phyloP scores from a whole-genome alignment of 2,113 vertebrate species.

The Seriola aureovittata region DNA sequence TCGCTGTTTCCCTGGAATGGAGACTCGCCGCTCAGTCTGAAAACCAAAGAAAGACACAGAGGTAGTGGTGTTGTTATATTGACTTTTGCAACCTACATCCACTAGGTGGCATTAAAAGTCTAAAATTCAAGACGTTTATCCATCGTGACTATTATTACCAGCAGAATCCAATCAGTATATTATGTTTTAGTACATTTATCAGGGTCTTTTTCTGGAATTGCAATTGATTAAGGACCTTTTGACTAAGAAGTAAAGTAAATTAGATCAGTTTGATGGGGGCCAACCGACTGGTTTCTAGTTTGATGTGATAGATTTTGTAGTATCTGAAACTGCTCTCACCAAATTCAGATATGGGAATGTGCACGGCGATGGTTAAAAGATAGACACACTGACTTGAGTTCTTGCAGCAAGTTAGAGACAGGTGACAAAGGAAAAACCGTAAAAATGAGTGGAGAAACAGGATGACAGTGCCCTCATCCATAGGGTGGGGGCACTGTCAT shows the following conservation, averaged over 20 bases:
- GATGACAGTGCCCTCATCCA: no score
- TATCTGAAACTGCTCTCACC: no score
- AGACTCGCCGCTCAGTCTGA: conserved; percentile 90
- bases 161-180: background rate
- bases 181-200: background rate
- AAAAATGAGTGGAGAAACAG: no score
- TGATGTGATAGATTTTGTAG: background rate
- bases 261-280: background rate
- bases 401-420: no score
- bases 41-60: background rate
- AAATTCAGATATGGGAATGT: no score
- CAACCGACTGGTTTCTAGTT: background rate
- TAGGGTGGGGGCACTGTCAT: no score
- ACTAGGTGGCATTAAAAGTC: conserved; percentile 51
- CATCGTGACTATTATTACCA: background rate
- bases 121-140: background rate
- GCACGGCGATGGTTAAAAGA: no score
- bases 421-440: no score
- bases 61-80: background rate
- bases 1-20: conserved; percentile 90
- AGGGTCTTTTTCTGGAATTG: background rate
- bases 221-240: background rate
- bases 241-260: background rate
- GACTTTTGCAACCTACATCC: conserved; percentile 7
- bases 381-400: no score